Base-by-base conservation (phyloP, 1,140 invertebrate species). In the Harpegnathos saltator region DNA sequence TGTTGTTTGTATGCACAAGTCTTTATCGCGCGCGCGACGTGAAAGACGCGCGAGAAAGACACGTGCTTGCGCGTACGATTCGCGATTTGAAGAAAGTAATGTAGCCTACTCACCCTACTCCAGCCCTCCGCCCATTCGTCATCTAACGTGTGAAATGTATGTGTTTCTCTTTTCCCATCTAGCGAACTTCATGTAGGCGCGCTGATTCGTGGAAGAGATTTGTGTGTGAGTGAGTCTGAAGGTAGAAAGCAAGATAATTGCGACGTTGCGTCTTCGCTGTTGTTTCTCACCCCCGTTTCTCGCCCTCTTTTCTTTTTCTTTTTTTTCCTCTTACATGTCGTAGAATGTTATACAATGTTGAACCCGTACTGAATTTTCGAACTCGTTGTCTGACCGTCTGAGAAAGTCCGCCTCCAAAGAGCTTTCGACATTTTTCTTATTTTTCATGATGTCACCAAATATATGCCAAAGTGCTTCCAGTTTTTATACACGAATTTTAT, bases 121-220 rank as follows among this genome's bases (percentile, higher is more conserved):
- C 29, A 44, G 19, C 52, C 48, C 29, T 73, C 52, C 56, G 63
- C 48, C 38, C 72, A 69, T 84, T 83, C 73, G 83, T 86, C 68
- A 85, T 93, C 84, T 92, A 93, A 93, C 89, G 89, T 92, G 88
- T 94, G 84, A 90, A 75, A 78, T 93, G 90, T 93, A 84, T 92
- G 83, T 94, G 85, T 94, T 92, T 94, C 88, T 93, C 89, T 93
- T 94, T 90, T 90, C 92, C 83, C 93, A 90, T 96, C 92, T 96
- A 96, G 96, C 95, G 95, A 96, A 96, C 95, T 96, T 96, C 96
- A 95, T 96, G 96, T 96, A 96, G 96, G 93, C 93, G 91, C 91
- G 93, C 93, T 92, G 92, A 93, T 94, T 93, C 91, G 95, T 95
- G 95, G 95, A 93, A 94, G 90, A 94, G 87, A 92, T 94, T 93